These are phyloP conservation scores for Merodon equestris DNA, from an alignment of 2,888 invertebrate species.

Conservation along the genomic window DNA sequence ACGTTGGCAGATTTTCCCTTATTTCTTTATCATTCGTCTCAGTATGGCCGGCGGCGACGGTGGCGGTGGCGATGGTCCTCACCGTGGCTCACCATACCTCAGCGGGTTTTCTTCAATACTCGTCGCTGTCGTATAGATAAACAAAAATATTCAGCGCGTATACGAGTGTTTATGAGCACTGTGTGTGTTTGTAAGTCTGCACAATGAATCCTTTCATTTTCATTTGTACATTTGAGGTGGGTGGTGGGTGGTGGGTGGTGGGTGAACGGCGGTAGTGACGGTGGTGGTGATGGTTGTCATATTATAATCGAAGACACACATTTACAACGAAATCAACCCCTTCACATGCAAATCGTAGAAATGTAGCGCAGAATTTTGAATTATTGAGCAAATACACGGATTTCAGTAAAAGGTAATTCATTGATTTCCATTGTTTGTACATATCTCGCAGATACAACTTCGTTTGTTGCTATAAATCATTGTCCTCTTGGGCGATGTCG, in stretches of 20 bases:
- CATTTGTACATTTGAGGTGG: conserved; percentile 39
- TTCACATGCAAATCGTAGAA: conserved; percentile 63
- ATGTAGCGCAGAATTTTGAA: conserved; percentile 65
- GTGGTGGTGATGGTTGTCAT: conserved; percentile 50
- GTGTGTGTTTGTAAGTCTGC: conserved; percentile 32
- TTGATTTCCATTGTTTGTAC: conserved; percentile 68
- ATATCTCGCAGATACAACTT: conserved; percentile 60
- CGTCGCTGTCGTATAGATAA: conserved; percentile 36
- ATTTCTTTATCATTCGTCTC: conserved; percentile 44
- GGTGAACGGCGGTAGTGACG: background rate
- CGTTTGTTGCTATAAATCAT: conserved; percentile 66
- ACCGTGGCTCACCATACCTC: too few relatives aligned
- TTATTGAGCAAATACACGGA: conserved; percentile 69
- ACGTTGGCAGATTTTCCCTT: conserved; percentile 65
- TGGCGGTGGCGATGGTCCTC: too few relatives aligned
- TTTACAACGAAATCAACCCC: conserved; percentile 60
- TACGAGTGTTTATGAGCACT: conserved; percentile 10
- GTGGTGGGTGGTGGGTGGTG: too few relatives aligned
- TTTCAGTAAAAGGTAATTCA: conserved; percentile 68
- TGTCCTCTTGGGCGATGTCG: conserved; percentile 26
- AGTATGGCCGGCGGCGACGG: background rate
- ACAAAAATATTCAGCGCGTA: conserved; percentile 28
- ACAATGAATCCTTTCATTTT: conserved; percentile 66
- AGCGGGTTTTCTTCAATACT: too few relatives aligned
- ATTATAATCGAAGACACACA: conserved; percentile 68